Evolutionary conservation across 1,140 invertebrate species (phyloP), one percentile per base, ranked within the genome.

Genomic region (Scylla paramamosain): DNA sequence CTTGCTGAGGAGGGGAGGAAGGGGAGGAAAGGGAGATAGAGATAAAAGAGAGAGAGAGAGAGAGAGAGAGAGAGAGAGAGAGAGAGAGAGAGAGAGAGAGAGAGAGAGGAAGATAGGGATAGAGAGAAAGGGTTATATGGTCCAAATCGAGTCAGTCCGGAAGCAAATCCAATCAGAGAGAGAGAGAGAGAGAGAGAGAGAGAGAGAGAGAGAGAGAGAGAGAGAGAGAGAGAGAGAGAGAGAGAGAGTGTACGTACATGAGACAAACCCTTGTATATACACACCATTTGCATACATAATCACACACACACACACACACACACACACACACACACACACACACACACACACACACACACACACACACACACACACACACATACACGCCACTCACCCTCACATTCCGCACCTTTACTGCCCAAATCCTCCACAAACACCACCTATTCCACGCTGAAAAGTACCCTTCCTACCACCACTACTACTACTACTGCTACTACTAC

Each of bases 261-360:
- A 20, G 52, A 59, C 52, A 59, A 90, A 14, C 31, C 28, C 45
- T 46, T 32, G 29, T 90, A 29, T n/a, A 32, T 39, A 6, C 39
- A 39, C 39, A 39, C 39, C 39, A 39, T 39, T 28, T n/a, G 31
- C 86, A 88, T 39, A 29, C 16, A n/a, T 31, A 89, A 7, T 8
- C 39, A 7, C 28, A 89, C 87, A 39, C 0, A 90, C 77, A 83
- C 77, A 83, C 77, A 83, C 77, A 83, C 77, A 83, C 77, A 83
- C 77, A 83, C 32, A 32, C 32, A 16, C 88, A 16, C 32, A 32
- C 20, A 14, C 88, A 16, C 32, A 14, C 88, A 32, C 88, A 16
- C 32, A 32, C 88, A 32, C 32, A 32, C 77, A 83, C 77, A 83
- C 77, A 83, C 77, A 83, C 77, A 3, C 67, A 77, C 67, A 83